Percentiles rank a stretch among this genome's conserved stretches.
phyloP scores from a whole-genome alignment of 2,113 vertebrate species.

The Kryptolebias marmoratus region DNA sequence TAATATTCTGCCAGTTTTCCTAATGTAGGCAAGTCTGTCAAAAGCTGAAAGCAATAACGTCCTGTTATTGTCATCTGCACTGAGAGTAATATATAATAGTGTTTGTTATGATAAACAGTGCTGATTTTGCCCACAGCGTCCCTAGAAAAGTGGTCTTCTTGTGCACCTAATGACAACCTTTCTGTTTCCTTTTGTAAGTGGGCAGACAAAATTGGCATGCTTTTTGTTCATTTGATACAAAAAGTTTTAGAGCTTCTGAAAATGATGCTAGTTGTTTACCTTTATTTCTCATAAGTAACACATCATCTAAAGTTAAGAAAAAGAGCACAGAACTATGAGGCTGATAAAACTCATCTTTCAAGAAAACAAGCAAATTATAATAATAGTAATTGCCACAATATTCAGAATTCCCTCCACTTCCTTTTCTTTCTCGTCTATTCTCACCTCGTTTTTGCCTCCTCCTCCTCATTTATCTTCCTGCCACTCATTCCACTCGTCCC shows the following conservation, averaged over 20 bases:
- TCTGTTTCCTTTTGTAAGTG: too few relatives aligned
- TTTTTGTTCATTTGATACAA: background rate
- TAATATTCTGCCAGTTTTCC: too few relatives aligned
- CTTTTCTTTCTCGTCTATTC: background rate
- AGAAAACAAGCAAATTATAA: background rate
- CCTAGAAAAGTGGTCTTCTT: too few relatives aligned
- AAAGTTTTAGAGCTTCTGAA: background rate
- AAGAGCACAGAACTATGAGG: background rate
- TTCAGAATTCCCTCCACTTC: background rate
- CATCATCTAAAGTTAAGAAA: background rate
- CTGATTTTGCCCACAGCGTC: too few relatives aligned
- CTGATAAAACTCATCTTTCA: background rate
- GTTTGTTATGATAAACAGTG: too few relatives aligned
- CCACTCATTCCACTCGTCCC: conserved; percentile 23
- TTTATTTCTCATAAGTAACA: background rate
- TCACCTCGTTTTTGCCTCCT: conserved; percentile 10
- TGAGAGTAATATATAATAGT: too few relatives aligned
- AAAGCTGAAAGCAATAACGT: too few relatives aligned
- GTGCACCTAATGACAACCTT: too few relatives aligned
- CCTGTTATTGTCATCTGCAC: too few relatives aligned
- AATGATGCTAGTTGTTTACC: background rate
- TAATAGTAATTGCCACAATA: conserved; percentile 1
- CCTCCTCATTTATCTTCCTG: conserved; percentile 43
- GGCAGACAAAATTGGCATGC: background rate
- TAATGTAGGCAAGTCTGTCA: too few relatives aligned